Base-by-base conservation (phyloP, 2,113 vertebrate genomes). In the Platanista minor region DNA sequence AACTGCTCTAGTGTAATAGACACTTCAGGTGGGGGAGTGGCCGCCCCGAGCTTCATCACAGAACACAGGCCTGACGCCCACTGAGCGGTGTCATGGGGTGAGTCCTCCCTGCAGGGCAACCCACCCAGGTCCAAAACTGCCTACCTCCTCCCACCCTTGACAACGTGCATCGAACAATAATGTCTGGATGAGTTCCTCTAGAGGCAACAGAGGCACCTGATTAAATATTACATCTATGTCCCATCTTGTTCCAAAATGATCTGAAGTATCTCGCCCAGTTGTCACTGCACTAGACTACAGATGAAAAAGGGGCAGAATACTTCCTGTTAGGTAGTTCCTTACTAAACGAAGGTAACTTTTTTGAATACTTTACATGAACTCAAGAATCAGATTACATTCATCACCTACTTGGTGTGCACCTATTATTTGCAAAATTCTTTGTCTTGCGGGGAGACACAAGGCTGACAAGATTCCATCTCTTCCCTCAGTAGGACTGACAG, bases 181-280 rank as follows among this genome's bases (percentile, higher is more conserved):
- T 1, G 72, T 93, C 89, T 93, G 86, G 43, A n/a, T 15, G 8
- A 80, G 78, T 75, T 80, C 87, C 77, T 90, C n/a, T 11, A 27
- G 85, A 77, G 71, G 46, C 66, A 83, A 67, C 72, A 64, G 59
- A 92, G 88, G 87, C 84, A 90, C 84, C 74, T 93, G 87, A 74
- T 87, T 88, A 93, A 74, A 67, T 59, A 90, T 49, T 66, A 29
- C 71, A 75, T 80, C 94, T 96, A n/a, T 87, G 71, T n/a, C 72
- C 87, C 33, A 23, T 89, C 87, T 93, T 61, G 21, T 36, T 91
- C 90, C 36, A 87, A 77, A 93, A 86, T 71, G 86, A 64, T 33
- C 82, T 49, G 9, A 18, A 36, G 23, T 93, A 75, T 89, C 93
- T 98, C 95, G 95, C n/a, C 66, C 61, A n/a, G 25, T 21, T 95